Evolutionary conservation across 2,888 invertebrate species (phyloP), one percentile per base, ranked within the genome.

Genomic region (Lasioglossum villosulum): DNA sequence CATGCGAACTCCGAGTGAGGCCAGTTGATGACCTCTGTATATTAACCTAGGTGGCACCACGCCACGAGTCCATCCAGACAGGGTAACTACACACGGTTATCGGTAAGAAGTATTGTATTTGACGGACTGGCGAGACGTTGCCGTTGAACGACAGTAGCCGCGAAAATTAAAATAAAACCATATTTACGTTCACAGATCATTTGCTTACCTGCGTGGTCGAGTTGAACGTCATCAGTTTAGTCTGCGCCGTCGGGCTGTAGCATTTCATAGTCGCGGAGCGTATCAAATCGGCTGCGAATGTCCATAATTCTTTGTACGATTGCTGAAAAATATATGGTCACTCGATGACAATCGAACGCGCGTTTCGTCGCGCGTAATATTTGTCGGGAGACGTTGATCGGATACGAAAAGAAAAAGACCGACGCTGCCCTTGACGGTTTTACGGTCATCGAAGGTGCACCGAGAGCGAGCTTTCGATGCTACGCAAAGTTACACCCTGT

Each of bases 31-130:
- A 89, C 88, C 90, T 86, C 76, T 71, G 63, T 68, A 70, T 42
- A 83, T 79, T 83, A 81, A 88, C 84, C 82, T 87, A 91, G 90
- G 83, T 88, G 89, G 84, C 91, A 91, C 90, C 92, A 90, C 92
- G 80, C 72, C 79, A 66, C 81, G 71, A 88, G 81, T 68, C 63
- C 75, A 42, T 63, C 74, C 79, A 68, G 63, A 73, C 56, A 84
- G 74, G 74, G 85, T 74, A 86, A 71, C 37, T 27, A 48, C 76
- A 76, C 52, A 78, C 56, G 19, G 71, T 88, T 89, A 90, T 89
- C 90, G 85, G 48, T 72, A 80, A 78, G 12, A 84, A 45, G 30
- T 80, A 42, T 56, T 75, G 30, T 80, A 42, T 56, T 75, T 45
- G 45, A 74, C 34, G 59, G 34, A n/a, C 52, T 34, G 34, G 66